Base-by-base conservation (phyloP, 92 coral and sea anemone species). In the Porites rus region DNA sequence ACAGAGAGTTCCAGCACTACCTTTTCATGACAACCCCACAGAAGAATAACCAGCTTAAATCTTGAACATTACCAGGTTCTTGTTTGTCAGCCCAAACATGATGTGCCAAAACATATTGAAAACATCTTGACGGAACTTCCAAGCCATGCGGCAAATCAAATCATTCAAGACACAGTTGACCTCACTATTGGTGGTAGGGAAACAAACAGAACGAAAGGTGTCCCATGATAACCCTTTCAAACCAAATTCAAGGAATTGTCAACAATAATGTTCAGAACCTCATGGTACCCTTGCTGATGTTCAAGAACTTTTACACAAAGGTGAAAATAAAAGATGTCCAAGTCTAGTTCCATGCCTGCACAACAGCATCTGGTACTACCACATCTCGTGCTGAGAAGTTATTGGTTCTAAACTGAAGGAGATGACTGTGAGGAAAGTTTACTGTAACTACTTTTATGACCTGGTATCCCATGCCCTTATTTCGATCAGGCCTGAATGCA, bases 21-120 rank as follows among this genome's bases (percentile, higher is more conserved):
- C 66, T 10, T 79, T 62, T 28, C 31, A 28, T 28, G 54, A 70
- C 22, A 77, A 51, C 59, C 95, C 95, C 11, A 38, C 20, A 52
- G 60, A 78, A 72, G 6, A 76, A 31, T 79, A 84, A 18, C 72
- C 77, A 52, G 22, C 51, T 8, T 74, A n/a, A 65, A 73, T 67
- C 81, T 88, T 3, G 76, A 64, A 22, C 11, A 18, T 59, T 93
- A 93, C 78, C 88, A 91, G 81, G 51, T 86, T 9, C 88, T 93
- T 11, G 86, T 90, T 5, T 90, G 89, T 69, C 91, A 93, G 56
- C 95, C 95, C 31, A 72, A 90, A 46, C 93, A 92, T 22, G 90
- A 92, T 69, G 59, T 89, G 22, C 75, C 90, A 31, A 88, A 89
- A 64, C 95, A 93, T 85, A 93, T 87, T 52, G 86, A 75, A 46